A percentile compares a stretch with the other conserved stretches of the same genome.
Evolutionary conservation across 2,113 vertebrate species (phyloP).

Genomic region (Burhinus bistriatus): DNA sequence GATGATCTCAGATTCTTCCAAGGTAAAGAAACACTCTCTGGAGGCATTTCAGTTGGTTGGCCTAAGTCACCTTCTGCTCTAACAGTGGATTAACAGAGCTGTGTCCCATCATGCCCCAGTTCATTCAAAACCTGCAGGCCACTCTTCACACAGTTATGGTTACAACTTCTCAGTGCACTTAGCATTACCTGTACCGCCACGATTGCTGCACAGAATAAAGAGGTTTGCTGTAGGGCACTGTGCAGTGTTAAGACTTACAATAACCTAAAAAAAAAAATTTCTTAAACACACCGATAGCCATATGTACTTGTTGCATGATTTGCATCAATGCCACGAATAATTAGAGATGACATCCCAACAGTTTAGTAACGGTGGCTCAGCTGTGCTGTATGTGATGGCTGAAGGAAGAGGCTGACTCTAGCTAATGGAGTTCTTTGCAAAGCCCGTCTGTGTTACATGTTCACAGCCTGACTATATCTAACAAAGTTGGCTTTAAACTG

Average conservation of each 20-base stretch:
- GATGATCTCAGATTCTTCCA: background rate
- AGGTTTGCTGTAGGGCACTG: background rate
- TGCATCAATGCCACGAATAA: background rate
- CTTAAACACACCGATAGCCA: accelerated
- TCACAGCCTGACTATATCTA: background rate
- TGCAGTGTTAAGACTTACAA: background rate
- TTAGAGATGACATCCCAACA: background rate
- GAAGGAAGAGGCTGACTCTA: background rate
- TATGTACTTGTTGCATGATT: background rate
- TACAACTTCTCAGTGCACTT: background rate
- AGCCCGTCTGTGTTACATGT: background rate
- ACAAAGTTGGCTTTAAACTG: background rate
- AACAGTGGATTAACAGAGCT: background rate
- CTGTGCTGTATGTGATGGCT: background rate
- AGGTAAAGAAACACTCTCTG: background rate
- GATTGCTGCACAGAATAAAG: background rate
- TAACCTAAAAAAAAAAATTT: background rate
- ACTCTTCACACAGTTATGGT: background rate
- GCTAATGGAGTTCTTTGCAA: background rate
- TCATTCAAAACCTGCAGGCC: background rate
- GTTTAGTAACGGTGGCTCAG: background rate
- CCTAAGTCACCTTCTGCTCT: background rate
- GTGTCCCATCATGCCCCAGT: background rate
- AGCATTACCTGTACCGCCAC: background rate
- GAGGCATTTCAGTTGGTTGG: background rate